These are phyloP conservation scores for Aplidium turbinatum DNA, from an alignment of 23 tunicate species.

Conservation along the genomic window DNA sequence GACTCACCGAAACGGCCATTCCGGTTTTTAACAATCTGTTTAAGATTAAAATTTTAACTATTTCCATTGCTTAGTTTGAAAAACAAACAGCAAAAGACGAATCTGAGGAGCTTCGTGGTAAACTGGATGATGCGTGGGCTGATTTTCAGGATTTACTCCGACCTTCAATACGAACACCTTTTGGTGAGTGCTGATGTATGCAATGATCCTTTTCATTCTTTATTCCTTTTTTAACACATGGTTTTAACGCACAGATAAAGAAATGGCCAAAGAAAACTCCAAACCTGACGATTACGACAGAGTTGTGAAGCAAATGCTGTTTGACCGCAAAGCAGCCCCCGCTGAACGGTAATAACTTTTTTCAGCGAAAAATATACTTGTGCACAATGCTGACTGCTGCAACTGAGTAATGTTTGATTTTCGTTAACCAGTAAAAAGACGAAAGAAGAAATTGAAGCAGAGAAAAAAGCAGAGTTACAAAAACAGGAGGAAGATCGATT, in stretches of 20 bases:
- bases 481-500: conserved; percentile 61
- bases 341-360: conserved; percentile 36
- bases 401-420: not conserved
- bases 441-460: conserved; percentile 54
- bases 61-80: conserved; percentile 38
- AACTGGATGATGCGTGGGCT: conserved; percentile 65
- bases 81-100: conserved; percentile 67
- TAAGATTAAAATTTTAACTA: too few species aligned
- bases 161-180: conserved; percentile 33
- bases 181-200: too few species aligned
- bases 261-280: conserved; percentile 28
- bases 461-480: conserved; percentile 35
- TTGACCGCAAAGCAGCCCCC: conserved; percentile 81
- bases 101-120: conserved; percentile 49
- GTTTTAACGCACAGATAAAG: conserved; percentile 39
- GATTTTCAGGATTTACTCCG: conserved; percentile 45
- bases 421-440: conserved; percentile 32
- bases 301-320: conserved; percentile 61
- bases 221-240: not conserved
- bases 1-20: too few species aligned
- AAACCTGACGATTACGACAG: conserved; percentile 65
- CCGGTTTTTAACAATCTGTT: too few species aligned
- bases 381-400: not conserved
- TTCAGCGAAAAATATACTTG: not conserved
- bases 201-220: not conserved